Evolutionary conservation across 2,797 vertebrate genomes (phyloP).

Genomic region (Enteromius argenteus): DNA sequence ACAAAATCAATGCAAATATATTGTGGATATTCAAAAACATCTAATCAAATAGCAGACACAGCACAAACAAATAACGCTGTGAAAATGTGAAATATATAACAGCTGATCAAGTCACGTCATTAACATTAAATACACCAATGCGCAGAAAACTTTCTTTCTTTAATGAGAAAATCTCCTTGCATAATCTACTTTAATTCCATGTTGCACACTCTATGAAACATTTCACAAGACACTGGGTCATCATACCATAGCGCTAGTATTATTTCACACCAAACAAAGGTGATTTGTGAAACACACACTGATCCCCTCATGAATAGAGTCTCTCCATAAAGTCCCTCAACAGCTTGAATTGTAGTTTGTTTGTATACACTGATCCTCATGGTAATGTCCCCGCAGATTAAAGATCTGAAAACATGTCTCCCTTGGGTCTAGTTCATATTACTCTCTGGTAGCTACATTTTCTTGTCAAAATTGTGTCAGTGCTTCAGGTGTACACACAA

Average conservation of each 20-base stretch:
- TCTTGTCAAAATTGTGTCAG: constrained; percentile 48
- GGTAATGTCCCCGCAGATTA: constrained; percentile 42
- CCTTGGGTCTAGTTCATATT: constrained; percentile 47
- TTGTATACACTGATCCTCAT: constrained; percentile 47
- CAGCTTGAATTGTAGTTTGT: constrained; percentile 43
- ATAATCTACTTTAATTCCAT: not conserved
- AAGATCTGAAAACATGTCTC: constrained; percentile 43
- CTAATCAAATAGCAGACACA: not conserved
- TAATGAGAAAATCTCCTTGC: not conserved
- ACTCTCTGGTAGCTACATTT: constrained; percentile 26
- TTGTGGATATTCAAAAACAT: not conserved
- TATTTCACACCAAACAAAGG: constrained; percentile 22
- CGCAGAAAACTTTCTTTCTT: not conserved
- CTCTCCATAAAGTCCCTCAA: not conserved
- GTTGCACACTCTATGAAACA: not conserved
- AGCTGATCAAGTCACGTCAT: not conserved
- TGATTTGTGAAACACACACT: constrained; percentile 19
- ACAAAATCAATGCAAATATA: not conserved
- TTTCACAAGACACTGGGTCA: not conserved
- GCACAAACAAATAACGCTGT: not conserved
- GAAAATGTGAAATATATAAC: not conserved
- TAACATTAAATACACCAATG: not conserved
- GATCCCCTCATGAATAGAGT: constrained; percentile 16
- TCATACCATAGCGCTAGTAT: not conserved
- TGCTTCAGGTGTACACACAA: constrained; percentile 37